Conservation (phyloP, 2,113 vertebrate genomes). For the Corythornis madagascariensis region DNA sequence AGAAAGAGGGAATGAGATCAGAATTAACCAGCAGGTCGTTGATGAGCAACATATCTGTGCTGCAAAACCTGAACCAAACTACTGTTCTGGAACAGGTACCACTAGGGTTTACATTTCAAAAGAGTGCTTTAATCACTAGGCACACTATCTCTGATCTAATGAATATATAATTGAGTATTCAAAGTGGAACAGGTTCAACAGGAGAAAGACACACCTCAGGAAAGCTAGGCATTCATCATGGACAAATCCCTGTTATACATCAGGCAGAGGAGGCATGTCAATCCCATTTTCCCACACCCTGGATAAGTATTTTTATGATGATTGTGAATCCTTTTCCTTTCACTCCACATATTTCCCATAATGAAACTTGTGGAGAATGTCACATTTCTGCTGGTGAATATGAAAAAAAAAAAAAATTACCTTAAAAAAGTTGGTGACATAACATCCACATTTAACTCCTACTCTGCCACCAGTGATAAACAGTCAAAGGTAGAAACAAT, state of each 20-base stretch:
- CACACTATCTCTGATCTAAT: constrained; percentile 51
- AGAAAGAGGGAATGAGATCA: neutral
- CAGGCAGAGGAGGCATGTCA: neutral
- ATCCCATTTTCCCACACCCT: constrained; percentile 44
- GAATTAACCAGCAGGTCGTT: neutral
- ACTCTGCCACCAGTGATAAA: neutral
- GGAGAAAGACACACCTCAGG: constrained; percentile 45
- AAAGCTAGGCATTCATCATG: neutral
- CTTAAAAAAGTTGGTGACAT: neutral
- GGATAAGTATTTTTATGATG: neutral
- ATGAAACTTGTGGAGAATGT: neutral
- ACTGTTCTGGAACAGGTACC: constrained; percentile 12
- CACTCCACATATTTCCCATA: neutral
- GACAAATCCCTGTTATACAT: neutral
- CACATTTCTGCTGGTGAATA: neutral
- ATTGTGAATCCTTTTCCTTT: neutral
- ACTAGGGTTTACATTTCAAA: constrained; percentile 56
- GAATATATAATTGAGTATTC: constrained; percentile 54
- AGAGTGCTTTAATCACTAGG: constrained; percentile 25
- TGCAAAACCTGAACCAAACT: constrained; percentile 49
- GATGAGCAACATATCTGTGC: constrained; percentile 23
- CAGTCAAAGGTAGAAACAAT: neutral
- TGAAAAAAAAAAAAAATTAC: neutral
- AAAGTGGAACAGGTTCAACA: constrained; percentile 53
- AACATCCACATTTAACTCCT: neutral